Percentiles rank a stretch among this genome's conserved stretches.
Conservation (phyloP, 2,797 vertebrate species). For the Spinus pinus region DNA sequence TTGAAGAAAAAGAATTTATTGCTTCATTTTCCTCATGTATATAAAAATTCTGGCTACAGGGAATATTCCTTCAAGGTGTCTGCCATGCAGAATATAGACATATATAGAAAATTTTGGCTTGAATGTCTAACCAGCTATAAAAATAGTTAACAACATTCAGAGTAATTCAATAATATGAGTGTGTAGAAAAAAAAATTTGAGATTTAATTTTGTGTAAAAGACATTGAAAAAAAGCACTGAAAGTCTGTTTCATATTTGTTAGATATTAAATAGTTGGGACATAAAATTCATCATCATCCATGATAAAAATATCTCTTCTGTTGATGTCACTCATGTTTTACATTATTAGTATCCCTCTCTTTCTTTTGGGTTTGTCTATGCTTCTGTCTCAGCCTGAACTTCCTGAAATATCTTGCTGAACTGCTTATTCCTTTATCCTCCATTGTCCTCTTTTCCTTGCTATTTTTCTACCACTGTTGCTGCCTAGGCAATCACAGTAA, state of each 20-base stretch:
- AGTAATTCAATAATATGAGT: not conserved
- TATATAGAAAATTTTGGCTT: not conserved
- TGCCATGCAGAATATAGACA: not conserved
- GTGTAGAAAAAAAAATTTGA: not conserved
- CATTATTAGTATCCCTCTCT: not conserved
- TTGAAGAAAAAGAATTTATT: not conserved
- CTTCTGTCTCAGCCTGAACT: not conserved
- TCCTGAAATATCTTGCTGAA: not conserved
- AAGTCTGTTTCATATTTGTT: not conserved
- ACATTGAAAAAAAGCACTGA: not conserved
- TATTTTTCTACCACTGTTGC: not conserved
- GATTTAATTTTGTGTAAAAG: not conserved
- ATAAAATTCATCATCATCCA: not conserved
- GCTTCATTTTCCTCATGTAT: not conserved
- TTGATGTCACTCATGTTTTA: not conserved
- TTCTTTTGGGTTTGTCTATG: not conserved
- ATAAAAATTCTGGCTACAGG: not conserved
- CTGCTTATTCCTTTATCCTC: not conserved
- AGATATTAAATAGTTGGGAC: not conserved
- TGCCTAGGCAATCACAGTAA: not conserved
- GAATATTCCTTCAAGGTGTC: not conserved
- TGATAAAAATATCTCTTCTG: not conserved
- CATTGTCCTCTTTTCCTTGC: not conserved
- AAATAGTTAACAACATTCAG: not conserved
- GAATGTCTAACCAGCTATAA: not conserved